These are phyloP conservation scores for Herpetotheres cachinnans DNA, from an alignment of 2,113 vertebrate genomes.

Conservation along the genomic window DNA sequence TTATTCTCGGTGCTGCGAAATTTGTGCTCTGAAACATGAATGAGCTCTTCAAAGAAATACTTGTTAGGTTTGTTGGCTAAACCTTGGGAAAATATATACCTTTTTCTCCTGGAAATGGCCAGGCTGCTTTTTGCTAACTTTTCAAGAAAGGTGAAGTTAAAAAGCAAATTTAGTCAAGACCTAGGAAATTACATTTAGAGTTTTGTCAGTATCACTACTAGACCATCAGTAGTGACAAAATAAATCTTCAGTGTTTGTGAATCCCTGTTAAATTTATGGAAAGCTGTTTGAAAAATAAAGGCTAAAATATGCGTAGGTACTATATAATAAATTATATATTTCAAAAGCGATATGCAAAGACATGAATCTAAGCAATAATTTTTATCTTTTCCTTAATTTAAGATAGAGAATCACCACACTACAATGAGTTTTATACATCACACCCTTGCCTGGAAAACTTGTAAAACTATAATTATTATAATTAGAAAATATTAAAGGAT, in stretches of 20 bases:
- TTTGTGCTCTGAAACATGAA: not conserved
- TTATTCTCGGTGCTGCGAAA: not conserved
- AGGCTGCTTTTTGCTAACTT: not conserved
- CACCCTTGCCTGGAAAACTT: not conserved
- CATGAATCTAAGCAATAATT: not conserved
- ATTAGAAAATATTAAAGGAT: not conserved
- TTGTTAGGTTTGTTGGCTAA: not conserved
- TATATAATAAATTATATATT: not conserved
- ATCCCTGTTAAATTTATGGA: not conserved
- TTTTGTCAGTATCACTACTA: not conserved
- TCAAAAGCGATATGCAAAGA: not conserved
- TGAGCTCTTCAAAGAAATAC: not conserved
- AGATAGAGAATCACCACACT: not conserved
- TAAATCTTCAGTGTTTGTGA: not conserved
- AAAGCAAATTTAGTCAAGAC: not conserved
- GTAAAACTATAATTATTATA: not conserved
- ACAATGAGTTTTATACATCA: not conserved
- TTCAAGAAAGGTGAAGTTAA: not conserved
- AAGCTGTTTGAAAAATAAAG: not conserved
- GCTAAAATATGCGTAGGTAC: not conserved
- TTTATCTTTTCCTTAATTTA: not conserved
- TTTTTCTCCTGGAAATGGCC: not conserved
- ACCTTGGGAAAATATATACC: not conserved
- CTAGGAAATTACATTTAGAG: not conserved
- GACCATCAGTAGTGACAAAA: not conserved